Evolutionary conservation across 2,888 invertebrate species (phyloP), one percentile per base, ranked within the genome.

Genomic region (Drosophila peninsularis): DNA sequence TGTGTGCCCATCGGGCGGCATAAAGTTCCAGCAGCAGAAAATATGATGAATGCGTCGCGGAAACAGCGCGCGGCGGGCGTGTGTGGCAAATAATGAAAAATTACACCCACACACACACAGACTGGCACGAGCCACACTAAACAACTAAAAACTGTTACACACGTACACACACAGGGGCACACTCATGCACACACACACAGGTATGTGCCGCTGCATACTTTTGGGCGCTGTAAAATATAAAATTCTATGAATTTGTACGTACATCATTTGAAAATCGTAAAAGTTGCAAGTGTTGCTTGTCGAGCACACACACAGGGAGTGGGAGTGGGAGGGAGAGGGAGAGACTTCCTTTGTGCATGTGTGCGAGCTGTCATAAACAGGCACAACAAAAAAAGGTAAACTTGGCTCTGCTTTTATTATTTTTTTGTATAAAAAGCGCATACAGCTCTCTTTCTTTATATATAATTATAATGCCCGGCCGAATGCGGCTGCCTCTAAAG

Each of bases 211-310:
- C 45, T 66, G 76, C 76, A 77, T 74, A 74, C 90, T 83, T 84
- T 86, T 83, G 90, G 90, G 89, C 84, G 84, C 73, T 88, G 82
- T 91, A 75, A 90, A 90, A 90, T 90, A 89, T 84, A 89, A 90
- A 91, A 91, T 91, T 90, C 91, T 88, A 90, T 90, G 86, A 90
- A 90, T 91, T 90, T 90, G 89, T 90, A 90, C 85, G 86, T 84
- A 80, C 80, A 78, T 79, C 82, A 91, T 91, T 90, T 90, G 88
- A 90, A 89, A 89, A 88, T 89, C 91, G 88, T 91, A 91, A 91
- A 91, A 87, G 68, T 81, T 88, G 85, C 85, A 77, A 82, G 85
- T 87, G 87, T 75, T 80, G 68, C 78, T 62, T 67, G 75, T 55
- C 66, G 61, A 67, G 65, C 55, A 44, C 69, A 50, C 54, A 57